Conservation (phyloP, 2,797 vertebrate genomes). For the Gastrophryne carolinensis region DNA sequence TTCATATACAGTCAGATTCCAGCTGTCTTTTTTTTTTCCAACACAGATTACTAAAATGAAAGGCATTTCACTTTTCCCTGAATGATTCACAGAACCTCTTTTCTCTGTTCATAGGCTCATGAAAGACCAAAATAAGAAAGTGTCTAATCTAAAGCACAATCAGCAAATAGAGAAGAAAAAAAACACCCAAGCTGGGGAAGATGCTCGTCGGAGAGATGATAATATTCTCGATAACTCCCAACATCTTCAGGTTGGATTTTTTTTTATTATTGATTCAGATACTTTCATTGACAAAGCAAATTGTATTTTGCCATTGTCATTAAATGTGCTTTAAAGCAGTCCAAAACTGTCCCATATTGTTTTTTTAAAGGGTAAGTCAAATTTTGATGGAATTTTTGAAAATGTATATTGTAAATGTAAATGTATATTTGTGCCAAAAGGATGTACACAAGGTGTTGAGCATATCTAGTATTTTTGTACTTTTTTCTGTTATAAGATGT, state of each 20-base stretch:
- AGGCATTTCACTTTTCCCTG: not conserved
- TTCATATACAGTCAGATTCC: not conserved
- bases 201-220: conserved; percentile 84
- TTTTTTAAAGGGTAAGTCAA: too few species aligned
- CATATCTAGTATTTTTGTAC: too few species aligned
- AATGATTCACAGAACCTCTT: too few species aligned
- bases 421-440: too few species aligned
- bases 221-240: conserved; percentile 86
- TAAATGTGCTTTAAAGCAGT: too few species aligned
- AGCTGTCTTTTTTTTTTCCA: not conserved
- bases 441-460: too few species aligned
- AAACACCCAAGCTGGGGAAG: conserved; percentile 81
- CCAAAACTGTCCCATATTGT: too few species aligned
- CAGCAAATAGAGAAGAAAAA: conserved; percentile 93
- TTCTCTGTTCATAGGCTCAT: conserved; percentile 75
- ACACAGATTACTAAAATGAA: not conserved
- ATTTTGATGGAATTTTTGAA: too few species aligned
- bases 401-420: too few species aligned
- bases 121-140: conserved; percentile 94
- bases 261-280: not conserved
- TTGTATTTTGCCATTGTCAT: too few species aligned
- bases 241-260: conserved; percentile 49
- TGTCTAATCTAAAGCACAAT: conserved; percentile 89
- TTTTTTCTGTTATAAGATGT: too few species aligned
- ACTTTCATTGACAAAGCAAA: too few species aligned